Evolutionary conservation across 2,888 invertebrate species (phyloP).

Genomic region (Pecten maximus): DNA sequence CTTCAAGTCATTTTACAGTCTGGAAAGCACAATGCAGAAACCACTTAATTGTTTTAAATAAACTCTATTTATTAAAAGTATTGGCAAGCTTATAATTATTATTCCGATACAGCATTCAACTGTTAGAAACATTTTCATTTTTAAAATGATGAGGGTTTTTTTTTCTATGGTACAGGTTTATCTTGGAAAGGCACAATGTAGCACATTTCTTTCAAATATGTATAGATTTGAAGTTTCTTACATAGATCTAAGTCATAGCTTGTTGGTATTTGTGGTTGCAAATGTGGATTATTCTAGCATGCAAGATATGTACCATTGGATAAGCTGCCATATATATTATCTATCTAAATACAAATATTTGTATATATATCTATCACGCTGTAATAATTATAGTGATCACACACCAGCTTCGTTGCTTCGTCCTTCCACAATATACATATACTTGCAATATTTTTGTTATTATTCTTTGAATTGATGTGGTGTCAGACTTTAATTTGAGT

Average conservation of each 20-base stretch:
- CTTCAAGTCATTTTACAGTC: neutral
- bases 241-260: neutral
- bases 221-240: neutral
- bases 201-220: neutral
- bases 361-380: neutral
- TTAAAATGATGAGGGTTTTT: neutral
- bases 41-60: neutral
- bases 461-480: conserved; percentile 5
- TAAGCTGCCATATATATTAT: conserved; percentile 10
- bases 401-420: neutral
- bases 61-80: neutral
- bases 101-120: too few species aligned
- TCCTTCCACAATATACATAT: neutral
- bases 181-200: neutral
- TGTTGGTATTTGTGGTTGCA: neutral
- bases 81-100: neutral
- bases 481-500: neutral
- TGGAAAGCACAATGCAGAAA: neutral
- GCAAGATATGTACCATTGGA: neutral
- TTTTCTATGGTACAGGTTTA: neutral
- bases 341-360: neutral
- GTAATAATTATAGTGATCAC: neutral
- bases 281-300: neutral
- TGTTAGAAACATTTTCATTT: neutral
- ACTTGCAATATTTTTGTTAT: conserved; percentile 17